Percentiles rank a stretch among this genome's conserved stretches.
Conservation (phyloP, 1,140 invertebrate species). For the Episyrphus balteatus region DNA sequence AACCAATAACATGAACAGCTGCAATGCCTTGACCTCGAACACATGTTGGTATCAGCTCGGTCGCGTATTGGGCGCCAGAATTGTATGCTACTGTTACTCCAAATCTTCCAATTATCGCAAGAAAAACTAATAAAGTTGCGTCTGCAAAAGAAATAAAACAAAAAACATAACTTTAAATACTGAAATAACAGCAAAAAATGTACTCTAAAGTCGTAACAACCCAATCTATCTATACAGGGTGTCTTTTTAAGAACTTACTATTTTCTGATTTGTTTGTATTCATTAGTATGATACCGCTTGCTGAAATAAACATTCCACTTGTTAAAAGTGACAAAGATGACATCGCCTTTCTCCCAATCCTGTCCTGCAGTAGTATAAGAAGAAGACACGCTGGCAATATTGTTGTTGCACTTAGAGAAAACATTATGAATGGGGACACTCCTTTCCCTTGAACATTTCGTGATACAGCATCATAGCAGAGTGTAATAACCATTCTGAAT, state of each 20-base stretch:
- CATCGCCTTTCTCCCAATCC: constrained; percentile 42
- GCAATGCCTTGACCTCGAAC: constrained; percentile 44
- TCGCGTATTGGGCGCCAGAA: constrained; percentile 47
- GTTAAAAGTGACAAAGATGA: constrained; percentile 39
- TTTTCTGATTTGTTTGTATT: not conserved
- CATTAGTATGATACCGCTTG: constrained; percentile 12
- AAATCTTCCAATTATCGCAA: constrained; percentile 46
- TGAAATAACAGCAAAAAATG: not conserved
- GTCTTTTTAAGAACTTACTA: not conserved
- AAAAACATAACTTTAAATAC: not conserved
- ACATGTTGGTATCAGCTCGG: constrained; percentile 49
- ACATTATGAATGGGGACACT: constrained; percentile 42
- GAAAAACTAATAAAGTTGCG: constrained; percentile 22
- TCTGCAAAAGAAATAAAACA: constrained; percentile 1
- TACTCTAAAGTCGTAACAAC: not conserved
- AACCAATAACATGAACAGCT: constrained; percentile 40
- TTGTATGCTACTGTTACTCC: constrained; percentile 50
- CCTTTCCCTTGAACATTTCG: constrained; percentile 44
- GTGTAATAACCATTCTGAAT: constrained; percentile 42
- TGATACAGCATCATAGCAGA: constrained; percentile 49
- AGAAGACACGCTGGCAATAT: constrained; percentile 45
- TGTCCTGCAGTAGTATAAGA: constrained; percentile 41
- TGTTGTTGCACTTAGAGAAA: constrained; percentile 39
- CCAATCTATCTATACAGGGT: no score
- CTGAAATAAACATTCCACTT: constrained; percentile 38